These are phyloP conservation scores for Crypturellus undulatus DNA, from an alignment of 2,113 vertebrate genomes.

Conservation along the genomic window DNA sequence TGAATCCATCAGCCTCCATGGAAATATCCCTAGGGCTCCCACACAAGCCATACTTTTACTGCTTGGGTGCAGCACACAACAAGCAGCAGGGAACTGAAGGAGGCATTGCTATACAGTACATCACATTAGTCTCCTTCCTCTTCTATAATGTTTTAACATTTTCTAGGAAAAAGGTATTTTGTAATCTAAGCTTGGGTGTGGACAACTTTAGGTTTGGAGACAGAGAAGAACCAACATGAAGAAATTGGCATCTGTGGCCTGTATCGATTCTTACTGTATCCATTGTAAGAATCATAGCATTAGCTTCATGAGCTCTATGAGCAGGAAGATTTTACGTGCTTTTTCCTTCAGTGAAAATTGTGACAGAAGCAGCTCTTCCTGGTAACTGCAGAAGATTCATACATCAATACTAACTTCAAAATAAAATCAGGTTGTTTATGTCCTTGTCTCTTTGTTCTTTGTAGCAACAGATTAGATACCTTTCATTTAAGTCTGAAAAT, in stretches of 20 bases:
- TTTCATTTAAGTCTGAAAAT: background rate
- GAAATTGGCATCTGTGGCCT: background rate
- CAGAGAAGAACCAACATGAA: background rate
- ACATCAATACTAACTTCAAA: background rate
- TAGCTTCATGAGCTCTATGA: background rate
- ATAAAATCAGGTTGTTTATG: background rate
- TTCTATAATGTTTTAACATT: background rate
- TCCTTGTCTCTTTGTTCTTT: background rate
- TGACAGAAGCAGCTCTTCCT: background rate
- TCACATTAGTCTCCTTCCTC: background rate
- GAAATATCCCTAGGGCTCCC: background rate
- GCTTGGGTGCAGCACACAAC: background rate
- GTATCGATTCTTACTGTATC: background rate
- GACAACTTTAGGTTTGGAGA: background rate
- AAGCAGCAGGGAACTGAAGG: background rate
- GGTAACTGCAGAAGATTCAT: background rate
- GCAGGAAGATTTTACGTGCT: background rate
- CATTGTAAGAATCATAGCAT: background rate
- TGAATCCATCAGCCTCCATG: background rate
- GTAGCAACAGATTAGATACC: background rate
- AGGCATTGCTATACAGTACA: rapidly evolving
- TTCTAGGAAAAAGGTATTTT: no score
- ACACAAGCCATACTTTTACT: rapidly evolving
- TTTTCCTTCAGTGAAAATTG: background rate
- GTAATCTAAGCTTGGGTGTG: background rate